Evolutionary conservation across 2,113 vertebrate genomes (phyloP), one percentile per base, ranked within the genome.

Genomic region (Engraulis encrasicolus): DNA sequence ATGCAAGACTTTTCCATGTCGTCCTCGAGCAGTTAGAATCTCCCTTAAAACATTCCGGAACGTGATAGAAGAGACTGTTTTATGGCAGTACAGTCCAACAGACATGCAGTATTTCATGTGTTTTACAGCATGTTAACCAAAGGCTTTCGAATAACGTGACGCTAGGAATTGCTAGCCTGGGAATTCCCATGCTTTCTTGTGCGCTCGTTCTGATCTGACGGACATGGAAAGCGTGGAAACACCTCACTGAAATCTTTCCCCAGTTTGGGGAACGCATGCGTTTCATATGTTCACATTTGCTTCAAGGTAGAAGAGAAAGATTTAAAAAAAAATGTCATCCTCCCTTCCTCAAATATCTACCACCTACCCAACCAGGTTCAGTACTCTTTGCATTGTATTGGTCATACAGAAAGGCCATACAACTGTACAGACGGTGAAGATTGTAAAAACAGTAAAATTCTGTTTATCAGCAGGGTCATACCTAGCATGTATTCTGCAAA

Each of bases 401-500:
- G 66, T 14, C 18, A 34, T 74, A 31, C 18, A 71, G 61, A 15
- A 74, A 31, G 27, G 2, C 27, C 18, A 78, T 23, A 83, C n/a
- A 78, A n/a, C 6, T n/a, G 12, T 40, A 48, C n/a, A n/a, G n/a
- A n/a, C n/a, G n/a, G n/a, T n/a, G n/a, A n/a, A n/a, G n/a, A 31
- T 54, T 52, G 81, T 48, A 50, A 36, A 36, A 1, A 78, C 31
- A 82, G 71, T 82, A 50, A 54, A 82, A 38, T 7, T 50, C 4
- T 50, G 11, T 50, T 27, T 78, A 7, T 48, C 54, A 79, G 80
- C 83, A 77, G 81, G 82, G 80, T 86, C 85, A 79, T 81, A 81
- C 66, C 82, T 80, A 79, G 37, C 78, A 87, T 88, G 82, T 82
- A 81, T 50, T 77, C 6, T 83, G 84, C 11, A 91, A 80, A 89